A percentile compares a stretch with the other conserved stretches of the same genome.
phyloP scores from a whole-genome alignment of 2,888 invertebrate genomes.

The Electrophaes corylata region DNA sequence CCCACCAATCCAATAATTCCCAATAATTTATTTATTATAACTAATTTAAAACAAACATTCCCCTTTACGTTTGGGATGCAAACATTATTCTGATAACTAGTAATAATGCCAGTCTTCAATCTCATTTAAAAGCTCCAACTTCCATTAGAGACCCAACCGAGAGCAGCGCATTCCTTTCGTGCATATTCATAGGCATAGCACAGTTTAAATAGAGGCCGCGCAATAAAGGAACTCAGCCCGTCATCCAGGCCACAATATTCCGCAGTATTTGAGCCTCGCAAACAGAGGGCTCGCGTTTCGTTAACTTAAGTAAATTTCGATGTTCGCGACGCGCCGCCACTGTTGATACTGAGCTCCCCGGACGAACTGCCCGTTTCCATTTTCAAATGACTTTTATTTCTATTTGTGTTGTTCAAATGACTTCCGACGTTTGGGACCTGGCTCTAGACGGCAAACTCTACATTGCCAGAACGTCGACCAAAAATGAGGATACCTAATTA shows the following conservation, averaged over 20 bases:
- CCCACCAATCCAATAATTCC: too few relatives aligned
- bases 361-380: slow-evolving; percentile 52
- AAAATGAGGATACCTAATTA: neutral
- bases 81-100: neutral
- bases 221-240: slow-evolving; percentile 58
- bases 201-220: slow-evolving; percentile 56
- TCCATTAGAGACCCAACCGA: slow-evolving; percentile 53
- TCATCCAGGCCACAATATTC: slow-evolving; percentile 55
- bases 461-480: neutral
- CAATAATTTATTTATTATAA: too few relatives aligned
- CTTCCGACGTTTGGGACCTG: slow-evolving; percentile 26
- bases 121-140: slow-evolving; percentile 32
- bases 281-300: slow-evolving; percentile 81
- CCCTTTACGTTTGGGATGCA: too few relatives aligned
- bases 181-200: slow-evolving; percentile 75
- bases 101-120: slow-evolving; percentile 23
- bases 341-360: slow-evolving; percentile 61
- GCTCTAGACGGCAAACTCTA: neutral
- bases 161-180: slow-evolving; percentile 49
- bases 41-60: too few relatives aligned
- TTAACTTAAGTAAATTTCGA: slow-evolving; percentile 84
- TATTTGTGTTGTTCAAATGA: slow-evolving; percentile 40
- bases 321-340: slow-evolving; percentile 71
- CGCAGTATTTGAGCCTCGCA: slow-evolving; percentile 74
- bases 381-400: slow-evolving; percentile 62